Base-by-base conservation (phyloP, 2,113 vertebrate species). In the Sturnira hondurensis region DNA sequence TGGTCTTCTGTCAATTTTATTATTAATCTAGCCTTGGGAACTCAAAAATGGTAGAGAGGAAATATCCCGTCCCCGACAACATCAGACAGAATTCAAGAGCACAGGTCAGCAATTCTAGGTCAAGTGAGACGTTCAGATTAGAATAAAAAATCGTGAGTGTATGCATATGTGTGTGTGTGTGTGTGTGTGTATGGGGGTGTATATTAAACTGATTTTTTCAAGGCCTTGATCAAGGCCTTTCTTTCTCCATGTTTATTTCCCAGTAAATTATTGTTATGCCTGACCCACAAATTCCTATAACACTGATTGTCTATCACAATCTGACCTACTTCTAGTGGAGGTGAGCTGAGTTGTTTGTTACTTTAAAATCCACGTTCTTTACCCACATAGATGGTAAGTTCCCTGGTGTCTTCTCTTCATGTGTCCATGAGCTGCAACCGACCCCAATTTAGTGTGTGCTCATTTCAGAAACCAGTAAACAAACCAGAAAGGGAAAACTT, bases 401-500 rank as follows among this genome's bases (percentile, higher is more conserved):
- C 45, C 17, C 77, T 68, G 31, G 15, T 61, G 31, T 58, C 56
- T 82, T 68, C 38, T 38, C 26, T 47, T 67, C 82, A 4, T 11
- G 1, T 73, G 91, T 54, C 43, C 47, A 11, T 10, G 28, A 50
- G 38, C 14, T 24, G 16, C 15, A 20, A 14, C 26, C 41, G 43
- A 31, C 20, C 41, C 28, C 26, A 10, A 5, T 14, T 41, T 15
- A 24, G 22, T 33, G 17, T 19, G 31, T 24, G 45, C 68, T 43
- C 73, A 78, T 86, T 93, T 96, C 74, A 91, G 91, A 85, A 89
- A 91, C 77, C 86, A 86, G 89, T 94, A 96, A 97, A 96, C 93
- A 96, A 77, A 89, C 67, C 47, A 2, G 36, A 87, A 92, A 95
- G 78, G 65, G 86, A 89, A 95, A 84, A 7, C 16, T 85, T 81